phyloP scores from a whole-genome alignment of 1,140 invertebrate species.

The Meloidogyne chitwoodi region DNA sequence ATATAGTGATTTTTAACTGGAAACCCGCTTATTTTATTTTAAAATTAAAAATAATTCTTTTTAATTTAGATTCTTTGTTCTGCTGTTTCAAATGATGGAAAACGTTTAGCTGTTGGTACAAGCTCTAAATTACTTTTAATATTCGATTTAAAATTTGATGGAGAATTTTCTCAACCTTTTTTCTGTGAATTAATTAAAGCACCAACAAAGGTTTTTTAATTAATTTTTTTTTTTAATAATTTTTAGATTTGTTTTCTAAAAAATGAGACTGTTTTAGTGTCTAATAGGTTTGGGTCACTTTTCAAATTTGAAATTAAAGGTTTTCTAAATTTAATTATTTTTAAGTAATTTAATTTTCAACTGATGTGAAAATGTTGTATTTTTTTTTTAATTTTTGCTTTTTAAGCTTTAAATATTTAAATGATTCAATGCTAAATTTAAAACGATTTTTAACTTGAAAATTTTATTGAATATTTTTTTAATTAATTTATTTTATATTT shows the following conservation, averaged over 20 bases:
- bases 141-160: background rate
- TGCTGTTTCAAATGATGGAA: background rate
- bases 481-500: background rate
- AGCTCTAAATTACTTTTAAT: background rate
- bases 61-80: background rate
- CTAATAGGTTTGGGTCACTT: background rate
- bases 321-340: background rate
- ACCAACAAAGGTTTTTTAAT: background rate
- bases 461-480: background rate
- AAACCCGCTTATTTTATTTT: no score
- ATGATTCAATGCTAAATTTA: no score
- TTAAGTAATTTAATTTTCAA: no score
- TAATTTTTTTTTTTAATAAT: background rate
- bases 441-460: no score
- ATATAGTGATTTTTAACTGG: no score
- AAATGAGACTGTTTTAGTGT: background rate
- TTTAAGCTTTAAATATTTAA: no score
- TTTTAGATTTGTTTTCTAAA: background rate
- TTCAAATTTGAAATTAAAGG: background rate
- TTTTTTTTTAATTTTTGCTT: no score
- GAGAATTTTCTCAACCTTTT: background rate
- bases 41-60: no score
- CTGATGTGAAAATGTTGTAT: no score
- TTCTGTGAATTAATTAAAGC: background rate
- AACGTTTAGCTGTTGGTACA: background rate